Evolutionary conservation across 2,888 invertebrate genomes (phyloP), one percentile per base, ranked within the genome.

Genomic region (Stegana nigrithorax): DNA sequence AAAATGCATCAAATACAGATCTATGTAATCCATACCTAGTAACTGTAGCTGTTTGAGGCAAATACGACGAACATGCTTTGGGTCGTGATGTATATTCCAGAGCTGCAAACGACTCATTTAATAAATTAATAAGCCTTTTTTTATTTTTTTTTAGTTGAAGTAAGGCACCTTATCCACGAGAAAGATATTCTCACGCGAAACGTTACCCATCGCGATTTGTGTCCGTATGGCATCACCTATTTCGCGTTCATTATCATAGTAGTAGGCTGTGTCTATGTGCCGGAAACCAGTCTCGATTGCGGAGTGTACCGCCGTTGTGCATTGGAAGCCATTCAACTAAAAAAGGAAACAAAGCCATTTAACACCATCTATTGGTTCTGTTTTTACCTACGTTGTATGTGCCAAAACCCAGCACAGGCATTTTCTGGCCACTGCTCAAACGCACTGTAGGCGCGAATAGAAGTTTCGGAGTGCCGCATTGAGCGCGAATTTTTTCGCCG

Each of bases 1-100:
- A 88, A 92, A 94, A 78, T 95, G 95, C 67, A 95, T 91, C 10
- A 95, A 85, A 75, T 91, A 95, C 0, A 94, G 86, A 78, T 95
- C 95, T 58, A 95, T 86, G 79, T 94, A 94, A 0, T 90, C 88
- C 4, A 94, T 81, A 0, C 90, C 90, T 66, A 95, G 87, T 61
- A 89, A 87, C 0, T 85, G 79, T 6, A 95, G 82, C 0, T 92
- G 90, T 50, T 87, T 85, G 47, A 88, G 88, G 68, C 92, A 88
- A 0, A 90, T 90, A 2, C 86, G 83, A 63, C 89, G 88, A 17
- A 94, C 95, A 53, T 91, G 83, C 23, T 91, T 89, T 0, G 89
- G 87, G 25, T 88, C 88, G 78, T 95, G 95, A 65, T 84, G 82
- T n/a, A 14, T n/a, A 39, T 39, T 39, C 39, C 39, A 39, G 39